phyloP scores from a whole-genome alignment of 2,888 invertebrate genomes.

The Conchocele bisecta region DNA sequence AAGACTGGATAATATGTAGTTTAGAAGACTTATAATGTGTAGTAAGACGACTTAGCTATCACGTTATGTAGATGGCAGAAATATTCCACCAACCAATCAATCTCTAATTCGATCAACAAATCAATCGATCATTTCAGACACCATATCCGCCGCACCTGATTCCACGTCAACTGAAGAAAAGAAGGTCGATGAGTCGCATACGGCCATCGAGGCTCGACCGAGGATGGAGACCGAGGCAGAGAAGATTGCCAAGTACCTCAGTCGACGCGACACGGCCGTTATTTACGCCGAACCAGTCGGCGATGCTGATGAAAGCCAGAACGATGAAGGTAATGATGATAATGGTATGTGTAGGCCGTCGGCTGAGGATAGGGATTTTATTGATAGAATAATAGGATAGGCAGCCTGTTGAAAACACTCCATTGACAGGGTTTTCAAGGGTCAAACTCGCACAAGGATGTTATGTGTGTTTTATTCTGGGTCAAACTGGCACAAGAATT shows the following conservation, averaged over 20 bases:
- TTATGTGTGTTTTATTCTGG: too few species aligned
- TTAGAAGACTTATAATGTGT: too few species aligned
- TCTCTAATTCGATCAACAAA: constrained; percentile 4
- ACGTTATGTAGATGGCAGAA: too few species aligned
- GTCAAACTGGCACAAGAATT: too few species aligned
- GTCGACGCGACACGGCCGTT: constrained; percentile 84
- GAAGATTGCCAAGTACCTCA: constrained; percentile 84
- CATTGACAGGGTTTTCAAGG: too few species aligned
- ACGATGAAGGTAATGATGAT: constrained; percentile 45
- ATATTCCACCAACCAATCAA: neutral
- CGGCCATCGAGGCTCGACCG: constrained; percentile 5
- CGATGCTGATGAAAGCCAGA: constrained; percentile 72
- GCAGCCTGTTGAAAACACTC: too few species aligned
- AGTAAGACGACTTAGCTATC: too few species aligned
- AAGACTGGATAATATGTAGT: too few species aligned
- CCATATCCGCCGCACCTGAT: constrained; percentile 55
- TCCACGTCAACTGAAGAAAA: constrained; percentile 45
- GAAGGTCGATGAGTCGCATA: constrained; percentile 20
- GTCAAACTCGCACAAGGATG: too few species aligned
- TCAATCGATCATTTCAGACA: constrained; percentile 19
- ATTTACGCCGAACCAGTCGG: constrained; percentile 84
- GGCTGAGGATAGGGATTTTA: too few species aligned
- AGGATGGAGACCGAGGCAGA: constrained; percentile 67
- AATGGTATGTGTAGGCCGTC: neutral
- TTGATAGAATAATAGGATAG: too few species aligned